phyloP scores from a whole-genome alignment of 2,797 vertebrate species.

The Australoheros facetus region DNA sequence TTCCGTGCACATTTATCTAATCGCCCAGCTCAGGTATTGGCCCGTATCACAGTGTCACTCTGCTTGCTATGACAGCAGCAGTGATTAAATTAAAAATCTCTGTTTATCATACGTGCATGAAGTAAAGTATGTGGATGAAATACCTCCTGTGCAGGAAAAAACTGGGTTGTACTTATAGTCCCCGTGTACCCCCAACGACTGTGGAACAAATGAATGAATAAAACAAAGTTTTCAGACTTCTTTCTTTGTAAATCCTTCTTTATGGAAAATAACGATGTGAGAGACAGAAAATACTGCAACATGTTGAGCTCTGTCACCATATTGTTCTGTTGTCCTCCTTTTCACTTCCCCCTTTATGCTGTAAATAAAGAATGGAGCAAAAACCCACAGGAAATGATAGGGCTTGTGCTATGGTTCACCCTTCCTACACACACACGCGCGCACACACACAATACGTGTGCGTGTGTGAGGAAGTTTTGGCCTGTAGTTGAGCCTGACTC shows the following conservation, averaged over 20 bases:
- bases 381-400: slow-evolving; percentile 55
- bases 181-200: no score
- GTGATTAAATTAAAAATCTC: background rate
- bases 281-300: background rate
- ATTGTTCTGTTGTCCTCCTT: background rate
- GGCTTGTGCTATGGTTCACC: slow-evolving; percentile 21
- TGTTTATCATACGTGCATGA: background rate
- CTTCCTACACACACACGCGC: slow-evolving; percentile 32
- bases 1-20: no score
- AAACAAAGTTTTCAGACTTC: background rate
- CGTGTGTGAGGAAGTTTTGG: slow-evolving; percentile 42
- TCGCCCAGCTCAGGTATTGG: no score
- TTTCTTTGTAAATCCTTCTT: background rate
- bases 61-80: background rate
- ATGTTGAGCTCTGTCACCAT: background rate
- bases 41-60: background rate
- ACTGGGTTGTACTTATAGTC: background rate
- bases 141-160: background rate
- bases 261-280: background rate
- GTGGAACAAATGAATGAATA: no score
- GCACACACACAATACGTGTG: background rate
- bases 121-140: background rate
- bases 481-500: slow-evolving; percentile 36
- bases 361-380: slow-evolving; percentile 27
- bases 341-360: background rate